A percentile compares a stretch with the other conserved stretches of the same genome.
phyloP scores from a whole-genome alignment of 1,140 invertebrate species.

The Drusus annulatus region DNA sequence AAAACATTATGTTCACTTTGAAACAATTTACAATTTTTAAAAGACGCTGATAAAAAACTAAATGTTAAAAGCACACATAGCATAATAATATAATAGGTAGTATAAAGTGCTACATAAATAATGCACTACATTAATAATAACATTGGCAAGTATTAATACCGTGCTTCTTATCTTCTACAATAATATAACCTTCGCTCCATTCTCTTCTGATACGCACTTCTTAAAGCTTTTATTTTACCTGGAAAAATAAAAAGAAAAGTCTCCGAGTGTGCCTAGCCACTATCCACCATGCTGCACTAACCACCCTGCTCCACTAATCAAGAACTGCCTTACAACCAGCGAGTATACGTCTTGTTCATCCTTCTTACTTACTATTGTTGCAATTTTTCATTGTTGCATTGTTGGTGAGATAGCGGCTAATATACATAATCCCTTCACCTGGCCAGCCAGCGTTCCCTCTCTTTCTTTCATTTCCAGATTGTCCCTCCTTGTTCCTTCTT shows the following conservation, averaged over 20 bases:
- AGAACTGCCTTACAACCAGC: too few species aligned
- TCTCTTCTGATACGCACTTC: slow-evolving; percentile 57
- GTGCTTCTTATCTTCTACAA: slow-evolving; percentile 50
- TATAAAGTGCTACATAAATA: slow-evolving; percentile 55
- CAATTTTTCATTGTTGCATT: too few species aligned
- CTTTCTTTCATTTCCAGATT: too few species aligned
- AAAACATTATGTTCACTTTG: slow-evolving; percentile 34
- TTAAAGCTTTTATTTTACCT: slow-evolving; percentile 59
- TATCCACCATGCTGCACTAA: background rate
- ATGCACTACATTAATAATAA: slow-evolving; percentile 55
- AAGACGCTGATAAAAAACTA: slow-evolving; percentile 42
- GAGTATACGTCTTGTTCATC: too few species aligned
- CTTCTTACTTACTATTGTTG: too few species aligned
- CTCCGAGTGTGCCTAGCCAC: background rate
- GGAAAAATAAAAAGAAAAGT: slow-evolving; percentile 50
- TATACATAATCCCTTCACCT: too few species aligned
- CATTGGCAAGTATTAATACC: slow-evolving; percentile 60
- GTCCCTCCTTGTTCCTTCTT: too few species aligned
- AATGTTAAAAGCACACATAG: slow-evolving; percentile 52
- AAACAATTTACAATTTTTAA: slow-evolving; percentile 33
- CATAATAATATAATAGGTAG: background rate
- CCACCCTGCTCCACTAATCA: too few species aligned
- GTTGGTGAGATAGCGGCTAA: too few species aligned
- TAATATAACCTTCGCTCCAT: slow-evolving; percentile 46
- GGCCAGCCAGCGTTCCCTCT: too few species aligned